Conservation (phyloP, 2,888 invertebrate genomes). For the Taphrorychus bicolor region DNA sequence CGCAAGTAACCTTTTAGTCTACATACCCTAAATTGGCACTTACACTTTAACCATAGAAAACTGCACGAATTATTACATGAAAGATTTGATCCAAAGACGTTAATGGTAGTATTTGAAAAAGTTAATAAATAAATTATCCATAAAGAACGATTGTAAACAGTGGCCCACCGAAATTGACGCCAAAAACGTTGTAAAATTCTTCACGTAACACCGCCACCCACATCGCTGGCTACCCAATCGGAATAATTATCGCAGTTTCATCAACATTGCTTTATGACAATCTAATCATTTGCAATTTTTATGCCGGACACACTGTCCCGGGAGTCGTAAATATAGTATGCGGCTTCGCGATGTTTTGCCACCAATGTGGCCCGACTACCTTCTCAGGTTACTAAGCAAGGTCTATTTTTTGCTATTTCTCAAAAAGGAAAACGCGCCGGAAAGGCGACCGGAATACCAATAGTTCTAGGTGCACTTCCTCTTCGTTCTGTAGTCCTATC, state of each 20-base stretch:
- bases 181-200: slow-evolving; percentile 32
- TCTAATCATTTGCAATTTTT: slow-evolving; percentile 57
- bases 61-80: no score
- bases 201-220: slow-evolving; percentile 37
- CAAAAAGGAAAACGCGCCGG: slow-evolving; percentile 37
- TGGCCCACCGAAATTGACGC: slow-evolving; percentile 36
- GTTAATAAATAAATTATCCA: no score
- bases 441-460: slow-evolving; percentile 30
- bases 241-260: slow-evolving; percentile 38
- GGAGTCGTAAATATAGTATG: slow-evolving; percentile 54
- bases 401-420: slow-evolving; percentile 41
- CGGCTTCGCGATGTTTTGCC: slow-evolving; percentile 40
- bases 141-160: no score
- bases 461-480: slow-evolving; percentile 16
- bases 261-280: slow-evolving; percentile 44
- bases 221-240: slow-evolving; percentile 29
- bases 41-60: no score
- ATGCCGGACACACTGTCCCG: slow-evolving; percentile 51
- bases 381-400: slow-evolving; percentile 39
- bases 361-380: slow-evolving; percentile 35
- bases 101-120: no score
- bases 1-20: no score
- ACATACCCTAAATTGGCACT: no score
- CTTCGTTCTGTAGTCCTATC: no score
- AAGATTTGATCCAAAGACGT: no score